Percentiles rank a stretch among this genome's conserved stretches.
phyloP scores from a whole-genome alignment of 2,888 invertebrate genomes.

The Salticus scenicus region DNA sequence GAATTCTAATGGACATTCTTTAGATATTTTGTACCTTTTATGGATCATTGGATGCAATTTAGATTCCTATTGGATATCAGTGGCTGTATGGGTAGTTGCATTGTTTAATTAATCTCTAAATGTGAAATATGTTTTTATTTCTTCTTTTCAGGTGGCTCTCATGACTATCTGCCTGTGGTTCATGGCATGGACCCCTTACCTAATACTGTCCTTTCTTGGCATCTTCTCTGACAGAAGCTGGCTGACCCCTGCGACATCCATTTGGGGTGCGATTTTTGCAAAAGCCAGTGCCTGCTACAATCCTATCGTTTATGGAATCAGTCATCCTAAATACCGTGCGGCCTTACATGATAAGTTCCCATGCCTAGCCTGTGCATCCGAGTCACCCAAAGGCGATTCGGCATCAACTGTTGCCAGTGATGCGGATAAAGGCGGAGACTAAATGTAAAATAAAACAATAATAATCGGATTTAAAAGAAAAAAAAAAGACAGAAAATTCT shows the following conservation, averaged over 20 bases:
- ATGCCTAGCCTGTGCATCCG: conserved; percentile 71
- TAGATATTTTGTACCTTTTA: no score
- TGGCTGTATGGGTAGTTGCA: no score
- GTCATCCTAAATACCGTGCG: conserved; percentile 86
- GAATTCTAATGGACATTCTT: no score
- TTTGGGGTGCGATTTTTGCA: conserved; percentile 93
- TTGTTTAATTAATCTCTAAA: no score
- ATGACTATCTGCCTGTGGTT: conserved; percentile 93
- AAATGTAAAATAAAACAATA: no score
- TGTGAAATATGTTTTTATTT: no score
- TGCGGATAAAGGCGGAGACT: neutral
- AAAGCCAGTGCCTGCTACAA: conserved; percentile 92
- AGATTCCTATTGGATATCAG: no score
- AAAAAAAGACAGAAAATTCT: no score
- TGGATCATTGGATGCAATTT: no score
- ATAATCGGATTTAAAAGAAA: no score
- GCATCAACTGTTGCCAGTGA: conserved; percentile 38
- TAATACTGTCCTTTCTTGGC: conserved; percentile 78
- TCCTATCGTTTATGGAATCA: conserved; percentile 92
- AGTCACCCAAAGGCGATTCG: neutral
- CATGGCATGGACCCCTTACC: conserved; percentile 87
- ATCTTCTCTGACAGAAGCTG: conserved; percentile 83
- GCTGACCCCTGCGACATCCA: conserved; percentile 87
- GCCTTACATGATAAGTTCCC: conserved; percentile 84
- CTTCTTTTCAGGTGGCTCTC: conserved; percentile 82